Evolutionary conservation across 2,113 vertebrate genomes (phyloP).

Genomic region (Ornithorhynchus anatinus): DNA sequence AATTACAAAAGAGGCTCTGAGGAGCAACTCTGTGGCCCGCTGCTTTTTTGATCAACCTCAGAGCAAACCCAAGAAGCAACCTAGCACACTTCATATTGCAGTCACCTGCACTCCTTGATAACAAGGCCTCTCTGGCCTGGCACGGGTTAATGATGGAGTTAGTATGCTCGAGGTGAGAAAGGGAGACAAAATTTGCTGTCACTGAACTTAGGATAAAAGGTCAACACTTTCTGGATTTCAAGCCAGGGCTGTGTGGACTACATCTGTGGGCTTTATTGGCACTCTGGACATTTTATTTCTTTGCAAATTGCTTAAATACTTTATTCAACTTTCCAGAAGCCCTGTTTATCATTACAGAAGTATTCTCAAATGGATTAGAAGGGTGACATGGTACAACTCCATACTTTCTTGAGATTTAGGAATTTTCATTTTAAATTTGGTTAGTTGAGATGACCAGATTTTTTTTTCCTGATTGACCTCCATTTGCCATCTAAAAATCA

Average conservation of each 20-base stretch:
- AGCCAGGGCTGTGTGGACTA: neutral
- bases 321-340: neutral
- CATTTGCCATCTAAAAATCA: slow-evolving; percentile 9
- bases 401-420: neutral
- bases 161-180: neutral
- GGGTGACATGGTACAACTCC: neutral
- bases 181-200: neutral
- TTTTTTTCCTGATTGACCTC: neutral
- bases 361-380: neutral
- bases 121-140: neutral
- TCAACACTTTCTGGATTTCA: neutral
- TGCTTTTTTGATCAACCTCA: neutral
- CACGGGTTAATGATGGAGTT: neutral
- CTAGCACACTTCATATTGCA: neutral
- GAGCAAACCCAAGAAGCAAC: neutral
- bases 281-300: neutral
- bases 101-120: neutral
- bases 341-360: neutral
- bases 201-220: neutral
- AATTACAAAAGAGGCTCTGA: neutral
- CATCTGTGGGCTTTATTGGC: neutral
- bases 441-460: neutral
- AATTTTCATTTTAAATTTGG: slow-evolving; percentile 1
- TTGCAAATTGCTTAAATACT: neutral
- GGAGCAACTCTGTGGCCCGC: neutral